phyloP scores from a whole-genome alignment of 2,113 vertebrate genomes.

The Spea multiplicata region DNA sequence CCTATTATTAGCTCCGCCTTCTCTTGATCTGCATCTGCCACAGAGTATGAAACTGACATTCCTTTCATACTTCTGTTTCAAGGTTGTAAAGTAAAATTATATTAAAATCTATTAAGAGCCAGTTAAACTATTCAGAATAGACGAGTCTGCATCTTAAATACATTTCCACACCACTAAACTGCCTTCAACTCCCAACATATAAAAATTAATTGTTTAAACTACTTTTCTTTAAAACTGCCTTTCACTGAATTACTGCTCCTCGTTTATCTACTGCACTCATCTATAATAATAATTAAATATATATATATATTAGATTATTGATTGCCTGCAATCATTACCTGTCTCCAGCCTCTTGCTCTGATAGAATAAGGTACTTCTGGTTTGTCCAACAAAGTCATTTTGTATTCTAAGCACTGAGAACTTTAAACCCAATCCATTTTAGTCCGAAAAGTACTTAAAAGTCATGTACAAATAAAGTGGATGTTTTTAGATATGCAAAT shows the following conservation, averaged over 20 bases:
- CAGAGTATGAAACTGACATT: too few relatives aligned
- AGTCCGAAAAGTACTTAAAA: slow-evolving; percentile 46
- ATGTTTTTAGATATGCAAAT: slow-evolving; percentile 50
- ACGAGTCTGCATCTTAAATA: neutral
- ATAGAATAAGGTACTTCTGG: slow-evolving; percentile 28
- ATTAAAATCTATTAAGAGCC: neutral
- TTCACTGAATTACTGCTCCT: slow-evolving; percentile 22
- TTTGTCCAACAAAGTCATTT: slow-evolving; percentile 27
- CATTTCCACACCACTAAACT: slow-evolving; percentile 4
- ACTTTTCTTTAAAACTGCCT: slow-evolving; percentile 16
- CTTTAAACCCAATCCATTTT: slow-evolving; percentile 38
- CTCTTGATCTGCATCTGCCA: too few relatives aligned
- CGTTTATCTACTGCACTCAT: slow-evolving; percentile 31
- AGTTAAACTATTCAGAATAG: neutral
- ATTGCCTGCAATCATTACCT: slow-evolving; percentile 42
- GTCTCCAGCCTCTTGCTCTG: neutral
- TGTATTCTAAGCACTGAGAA: slow-evolving; percentile 40
- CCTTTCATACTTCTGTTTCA: too few relatives aligned
- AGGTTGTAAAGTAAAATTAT: neutral
- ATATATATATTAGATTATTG: slow-evolving; percentile 40
- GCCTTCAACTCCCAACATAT: slow-evolving; percentile 4
- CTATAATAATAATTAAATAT: slow-evolving; percentile 29
- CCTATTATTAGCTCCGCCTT: too few relatives aligned
- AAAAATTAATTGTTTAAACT: slow-evolving; percentile 20
- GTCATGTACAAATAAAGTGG: slow-evolving; percentile 42